Evolutionary conservation across 2,888 invertebrate genomes (phyloP), one percentile per base, ranked within the genome.

Genomic region (Synergus laeviventris): DNA sequence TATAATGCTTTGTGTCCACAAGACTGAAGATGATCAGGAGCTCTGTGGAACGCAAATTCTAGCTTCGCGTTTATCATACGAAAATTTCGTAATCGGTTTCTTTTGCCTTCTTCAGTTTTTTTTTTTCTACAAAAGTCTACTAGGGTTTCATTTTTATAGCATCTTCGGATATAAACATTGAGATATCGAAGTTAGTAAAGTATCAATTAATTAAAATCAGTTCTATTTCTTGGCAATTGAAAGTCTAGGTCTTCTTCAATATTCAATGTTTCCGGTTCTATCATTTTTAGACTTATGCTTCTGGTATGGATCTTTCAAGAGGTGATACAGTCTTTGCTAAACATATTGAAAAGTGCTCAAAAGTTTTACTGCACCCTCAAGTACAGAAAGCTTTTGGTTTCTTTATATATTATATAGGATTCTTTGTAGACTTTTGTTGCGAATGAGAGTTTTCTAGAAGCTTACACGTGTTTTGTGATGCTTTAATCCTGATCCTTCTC

Each of bases 391-490:
- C 9, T 24, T 59, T 1, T 59, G 1, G 24, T 21, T 45, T n/a
- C 49, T 45, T 7, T 54, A 49, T 70, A n/a, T n/a, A n/a, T n/a
- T n/a, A n/a, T n/a, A n/a, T n/a, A n/a, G 70, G 49, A 16, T n/a
- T 36, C 31, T 70, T 49, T 8, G 16, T 49, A n/a, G 49, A 70
- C 70, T n/a, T 70, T 45, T 54, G 14, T 45, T 70, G 12, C 24
- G n/a, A 54, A 18, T 70, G 12, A 70, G 45, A 70, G 36, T 59
- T 11, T 70, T 31, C 31, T 59, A 70, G 3, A 70, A 70, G 70
- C 70, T 70, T 70, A 49, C 24, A 49, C 70, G 45, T 70, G 70
- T 70, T 70, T 70, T 70, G 70, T 70, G 70, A 70, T 18, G 70
- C 70, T 70, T 70, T 49, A 31, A 49, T 49, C n/a, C 16, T 31